Evolutionary conservation across 2,113 vertebrate species (phyloP), one percentile per base, ranked within the genome.

Genomic region (Pseudolaguvia tuberculata): DNA sequence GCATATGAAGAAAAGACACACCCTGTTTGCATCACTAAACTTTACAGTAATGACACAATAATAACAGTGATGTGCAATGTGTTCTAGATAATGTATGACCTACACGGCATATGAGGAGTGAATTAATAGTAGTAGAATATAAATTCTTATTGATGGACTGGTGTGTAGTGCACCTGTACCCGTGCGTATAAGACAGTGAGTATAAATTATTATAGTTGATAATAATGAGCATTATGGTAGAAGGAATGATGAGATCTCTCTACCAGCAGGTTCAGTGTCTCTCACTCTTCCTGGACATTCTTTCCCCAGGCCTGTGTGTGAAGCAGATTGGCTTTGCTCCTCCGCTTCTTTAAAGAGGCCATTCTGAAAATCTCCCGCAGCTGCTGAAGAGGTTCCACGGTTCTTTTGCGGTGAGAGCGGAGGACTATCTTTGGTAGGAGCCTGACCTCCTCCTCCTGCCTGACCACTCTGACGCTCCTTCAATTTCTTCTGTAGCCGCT

Each of bases 401-500:
- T 87, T 92, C 89, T 98, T 97, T 80, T 93, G 94, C 12, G 95
- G 95, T 31, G 96, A 99, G 1, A 90, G 85, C 0, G 95, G 94
- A 39, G 96, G 95, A 84, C 96, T 96, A 83, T 98, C 96, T 83
- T 94, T 95, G 75, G 87, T 74, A 77, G 92, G 93, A 75, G 89
- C 92, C 42, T 85, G 84, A 52, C 86, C 87, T 61, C 87, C 86
- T 75, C 87, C 88, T 66, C 91, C 92, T 56, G 67, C 42, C 11
- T 75, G 80, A 73, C 91, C 91, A 29, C 90, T 91, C 70, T 98
- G 95, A 25, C 96, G 89, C 66, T 98, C 96, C 84, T 98, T 98
- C 70, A 98, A 87, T 80, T 97, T 99, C 83, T 97, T 98, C 87
- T 98, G 96, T 79, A 98, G 90, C 42, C 96, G 93, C 85, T 97